Base-by-base conservation (phyloP, 1,140 invertebrate species). In the Drosophila chauvacae region DNA sequence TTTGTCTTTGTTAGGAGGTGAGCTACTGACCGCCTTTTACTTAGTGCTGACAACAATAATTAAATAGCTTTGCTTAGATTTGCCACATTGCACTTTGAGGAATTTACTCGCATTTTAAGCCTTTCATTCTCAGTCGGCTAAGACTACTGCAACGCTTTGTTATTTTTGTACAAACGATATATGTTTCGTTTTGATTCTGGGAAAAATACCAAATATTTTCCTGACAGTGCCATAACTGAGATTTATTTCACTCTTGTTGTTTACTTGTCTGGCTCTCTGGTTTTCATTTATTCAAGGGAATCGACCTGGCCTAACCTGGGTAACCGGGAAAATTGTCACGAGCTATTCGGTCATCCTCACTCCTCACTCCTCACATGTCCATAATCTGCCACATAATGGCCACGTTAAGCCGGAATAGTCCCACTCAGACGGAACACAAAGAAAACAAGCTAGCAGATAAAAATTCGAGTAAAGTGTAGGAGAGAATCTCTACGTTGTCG, bases 191-290 rank as follows among this genome's bases (percentile, higher is more conserved):
- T 23, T 60, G 41, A 75, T 60, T 82, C 39, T 50, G 11, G 45
- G n/a, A 14, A 51, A 51, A 41, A 41, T n/a, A 44, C 11, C 76
- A 10, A 20, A 20, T 37, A 47, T 37, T 48, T 20, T 28, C 18
- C 44, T 45, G 41, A 48, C 64, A 60, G 51, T 7, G 48, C 26
- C 80, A 77, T 82, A 85, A 84, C 81, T 68, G 59, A 81, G 66
- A 84, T 85, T 77, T 81, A 85, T 81, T n/a, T 65, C 11, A 42
- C 57, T 60, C 35, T 64, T 72, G 68, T 78, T 78, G 76, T 78
- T 79, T 70, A 48, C 58, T 59, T 63, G 41, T 39, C 39, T n/a
- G 20, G 42, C 45, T 44, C 65, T 68, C 26, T 10, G 10, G 30
- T n/a, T 63, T 63, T 62, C 23, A 82, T 73, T 81, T 77, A 68